Evolutionary conservation across 35 echinoderm and acorn worm genomes (phyloP), one percentile per base, ranked within the genome.

Genomic region (Heliocidaris tuberculata): DNA sequence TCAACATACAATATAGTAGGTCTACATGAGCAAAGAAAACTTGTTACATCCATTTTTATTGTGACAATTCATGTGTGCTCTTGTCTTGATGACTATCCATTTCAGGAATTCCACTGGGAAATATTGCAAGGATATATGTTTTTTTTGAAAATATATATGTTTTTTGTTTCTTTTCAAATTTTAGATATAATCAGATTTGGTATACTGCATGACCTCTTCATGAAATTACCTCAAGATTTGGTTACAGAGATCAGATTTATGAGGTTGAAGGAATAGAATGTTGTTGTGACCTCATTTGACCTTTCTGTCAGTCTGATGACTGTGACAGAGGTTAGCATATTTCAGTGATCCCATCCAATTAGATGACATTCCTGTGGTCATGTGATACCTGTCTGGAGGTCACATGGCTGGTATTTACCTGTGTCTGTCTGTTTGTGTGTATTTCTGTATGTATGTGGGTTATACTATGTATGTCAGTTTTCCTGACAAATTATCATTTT

Each of bases 231-330:
- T 7, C 27, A 78, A 21, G 17, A 78, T 78, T 7, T 78, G 4
- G 65, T 78, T 78, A 78, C 65, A 78, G 65, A 78, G 21, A 17
- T 78, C 65, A 78, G 65, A 78, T 78, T 78, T 78, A 78, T 78
- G 19, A 27, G 65, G 9, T 56, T 56, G 52, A 56, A 56, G 87
- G 29, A 89, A 89, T 5, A 42, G 47, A 93, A 49, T 93, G 91
- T 93, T 93, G 91, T 93, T 29, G 16, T 93, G 91, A 93, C 91
- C 91, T 93, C 11, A 93, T 59, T 50, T 93, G 91, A 93, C 91
- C 91, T 93, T 48, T 52, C 6, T 48, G 24, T 5, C 65, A 21
- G 27, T 78, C 21, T 78, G 65, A 78, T 78, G 65, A 6, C 4
- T n/a, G 21, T 78, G 65, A 78, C 60, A 70, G 65, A 78, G 65